These are phyloP conservation scores for Astropecten irregularis DNA, from an alignment of 53 echinoderm and acorn worm genomes.

Conservation along the genomic window DNA sequence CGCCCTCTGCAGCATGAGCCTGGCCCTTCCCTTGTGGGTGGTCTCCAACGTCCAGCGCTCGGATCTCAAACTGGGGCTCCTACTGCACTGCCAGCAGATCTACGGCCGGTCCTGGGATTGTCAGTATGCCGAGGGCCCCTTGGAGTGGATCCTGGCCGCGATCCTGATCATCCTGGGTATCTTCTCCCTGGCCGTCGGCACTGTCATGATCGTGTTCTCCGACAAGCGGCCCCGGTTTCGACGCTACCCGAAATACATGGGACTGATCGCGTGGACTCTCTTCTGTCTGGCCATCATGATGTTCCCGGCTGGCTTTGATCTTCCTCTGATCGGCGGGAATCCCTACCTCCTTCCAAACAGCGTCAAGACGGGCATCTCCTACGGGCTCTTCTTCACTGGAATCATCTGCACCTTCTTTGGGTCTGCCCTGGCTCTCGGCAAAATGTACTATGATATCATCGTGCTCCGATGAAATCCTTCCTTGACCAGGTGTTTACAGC, in stretches of 20 bases:
- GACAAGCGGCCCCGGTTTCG: slow-evolving; percentile 80
- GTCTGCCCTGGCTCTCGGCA: slow-evolving; percentile 87
- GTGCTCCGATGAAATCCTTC: slow-evolving; percentile 82
- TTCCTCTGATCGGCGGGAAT: slow-evolving; percentile 89
- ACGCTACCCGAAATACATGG: slow-evolving; percentile 92
- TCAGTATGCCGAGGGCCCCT: slow-evolving; percentile 76
- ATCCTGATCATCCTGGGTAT: slow-evolving; percentile 81
- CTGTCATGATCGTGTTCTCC: slow-evolving; percentile 78
- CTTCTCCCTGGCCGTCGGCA: slow-evolving; percentile 70
- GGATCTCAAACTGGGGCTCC: slow-evolving; percentile 79
- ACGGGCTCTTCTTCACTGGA: slow-evolving; percentile 91
- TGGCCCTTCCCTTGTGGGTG: slow-evolving; percentile 83
- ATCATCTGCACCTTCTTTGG: slow-evolving; percentile 92
- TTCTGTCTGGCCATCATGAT: slow-evolving; percentile 96
- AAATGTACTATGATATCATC: slow-evolving; percentile 98
- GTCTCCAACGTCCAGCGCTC: slow-evolving; percentile 77
- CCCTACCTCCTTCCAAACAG: slow-evolving; percentile 89
- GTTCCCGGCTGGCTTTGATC: slow-evolving; percentile 93
- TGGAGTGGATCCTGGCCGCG: slow-evolving; percentile 87
- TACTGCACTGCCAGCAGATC: slow-evolving; percentile 91
- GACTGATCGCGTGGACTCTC: slow-evolving; percentile 81
- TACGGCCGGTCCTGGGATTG: slow-evolving; percentile 87
- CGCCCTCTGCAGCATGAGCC: slow-evolving; percentile 74
- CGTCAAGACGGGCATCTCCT: slow-evolving; percentile 93
- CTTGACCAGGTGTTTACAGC: neutral